These are phyloP conservation scores for Xenotilapia flavipinnis DNA, from an alignment of 2,113 vertebrate genomes.

Conservation along the genomic window DNA sequence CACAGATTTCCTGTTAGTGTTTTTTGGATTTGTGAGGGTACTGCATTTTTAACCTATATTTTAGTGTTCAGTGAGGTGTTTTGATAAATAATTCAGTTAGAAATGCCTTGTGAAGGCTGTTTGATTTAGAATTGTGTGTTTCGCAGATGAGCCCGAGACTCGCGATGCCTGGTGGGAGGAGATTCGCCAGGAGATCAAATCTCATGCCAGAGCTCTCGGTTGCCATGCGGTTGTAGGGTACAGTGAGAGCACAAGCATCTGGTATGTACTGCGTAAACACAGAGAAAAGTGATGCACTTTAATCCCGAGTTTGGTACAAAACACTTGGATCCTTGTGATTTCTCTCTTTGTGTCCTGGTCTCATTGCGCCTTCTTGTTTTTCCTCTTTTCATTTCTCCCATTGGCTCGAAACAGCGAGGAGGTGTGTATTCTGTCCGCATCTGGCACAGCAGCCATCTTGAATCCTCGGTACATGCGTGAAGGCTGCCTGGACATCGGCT, in stretches of 20 bases:
- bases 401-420: slow-evolving; percentile 79
- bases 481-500: slow-evolving; percentile 84
- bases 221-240: slow-evolving; percentile 98
- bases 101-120: background rate
- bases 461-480: slow-evolving; percentile 95
- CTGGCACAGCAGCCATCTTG: slow-evolving; percentile 92
- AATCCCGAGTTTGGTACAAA: background rate
- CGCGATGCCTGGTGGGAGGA: slow-evolving; percentile 99
- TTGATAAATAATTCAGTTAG: background rate
- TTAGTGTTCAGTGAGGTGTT: background rate
- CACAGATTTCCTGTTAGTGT: background rate
- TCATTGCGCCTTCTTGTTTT: background rate
- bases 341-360: background rate
- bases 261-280: slow-evolving; percentile 67
- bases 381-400: background rate
- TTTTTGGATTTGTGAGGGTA: background rate
- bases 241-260: slow-evolving; percentile 98
- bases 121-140: slow-evolving; percentile 49
- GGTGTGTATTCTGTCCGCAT: slow-evolving; percentile 96
- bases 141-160: slow-evolving; percentile 98
- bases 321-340: background rate
- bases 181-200: slow-evolving; percentile 99
- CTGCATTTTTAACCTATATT: background rate
- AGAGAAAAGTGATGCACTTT: background rate
- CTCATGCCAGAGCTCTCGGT: slow-evolving; percentile 95